Evolutionary conservation across 2,888 invertebrate species (phyloP).

Genomic region (Eupithecia pulchellata): DNA sequence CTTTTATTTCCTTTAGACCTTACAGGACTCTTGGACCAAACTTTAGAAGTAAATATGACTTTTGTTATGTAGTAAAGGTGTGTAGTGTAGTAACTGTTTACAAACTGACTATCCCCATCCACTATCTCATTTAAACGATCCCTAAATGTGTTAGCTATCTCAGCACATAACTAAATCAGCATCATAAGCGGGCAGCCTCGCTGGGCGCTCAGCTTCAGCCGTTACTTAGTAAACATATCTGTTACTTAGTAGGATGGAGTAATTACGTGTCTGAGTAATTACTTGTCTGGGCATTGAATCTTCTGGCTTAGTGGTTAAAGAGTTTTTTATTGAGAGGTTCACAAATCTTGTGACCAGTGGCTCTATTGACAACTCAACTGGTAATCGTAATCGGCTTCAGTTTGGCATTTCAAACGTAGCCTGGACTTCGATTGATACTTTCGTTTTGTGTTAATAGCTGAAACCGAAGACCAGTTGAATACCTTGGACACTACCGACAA

Average conservation of each 20-base stretch:
- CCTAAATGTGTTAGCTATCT: constrained; percentile 19
- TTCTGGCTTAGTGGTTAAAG: background rate
- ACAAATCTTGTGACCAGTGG: background rate
- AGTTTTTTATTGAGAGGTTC: too few relatives aligned
- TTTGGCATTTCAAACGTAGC: too few relatives aligned
- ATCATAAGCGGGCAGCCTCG: constrained; percentile 46
- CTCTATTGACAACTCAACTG: too few relatives aligned
- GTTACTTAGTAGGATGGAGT: constrained; percentile 16
- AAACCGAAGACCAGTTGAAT: too few relatives aligned
- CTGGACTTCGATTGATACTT: too few relatives aligned
- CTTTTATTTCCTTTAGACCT: too few relatives aligned
- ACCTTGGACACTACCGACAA: too few relatives aligned
- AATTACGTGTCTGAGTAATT: constrained; percentile 17
- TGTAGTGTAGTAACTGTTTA: background rate
- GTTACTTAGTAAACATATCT: constrained; percentile 33
- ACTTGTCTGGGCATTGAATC: background rate
- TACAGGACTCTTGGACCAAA: too few relatives aligned
- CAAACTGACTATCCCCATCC: background rate
- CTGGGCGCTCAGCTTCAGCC: constrained; percentile 25
- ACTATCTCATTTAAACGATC: constrained; percentile 15
- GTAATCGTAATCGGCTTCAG: too few relatives aligned
- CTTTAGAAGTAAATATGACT: too few relatives aligned
- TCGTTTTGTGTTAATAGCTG: too few relatives aligned
- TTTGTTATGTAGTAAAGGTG: too few relatives aligned
- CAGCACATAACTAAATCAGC: constrained; percentile 45